Conservation (phyloP, 2,113 vertebrate genomes). For the Sinocyclocheilus grahami region DNA sequence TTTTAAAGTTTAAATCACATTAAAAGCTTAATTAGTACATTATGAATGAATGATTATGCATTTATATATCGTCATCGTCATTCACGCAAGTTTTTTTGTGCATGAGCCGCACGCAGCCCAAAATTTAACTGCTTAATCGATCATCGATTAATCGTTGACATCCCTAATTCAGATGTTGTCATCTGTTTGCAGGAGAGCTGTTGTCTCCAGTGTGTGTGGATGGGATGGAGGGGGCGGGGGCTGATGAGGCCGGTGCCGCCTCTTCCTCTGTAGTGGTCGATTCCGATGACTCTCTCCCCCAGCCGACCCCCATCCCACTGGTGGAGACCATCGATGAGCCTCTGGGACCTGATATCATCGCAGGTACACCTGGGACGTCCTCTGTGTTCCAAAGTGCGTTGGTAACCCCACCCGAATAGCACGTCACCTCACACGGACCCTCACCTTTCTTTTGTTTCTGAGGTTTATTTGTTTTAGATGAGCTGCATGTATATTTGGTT, state of each 20-base stretch:
- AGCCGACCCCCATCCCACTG: slow-evolving; percentile 82
- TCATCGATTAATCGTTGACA: too few relatives aligned
- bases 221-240: slow-evolving; percentile 87
- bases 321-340: slow-evolving; percentile 94
- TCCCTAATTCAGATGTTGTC: not conserved
- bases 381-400: slow-evolving; percentile 76
- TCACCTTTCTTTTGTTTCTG: slow-evolving; percentile 32
- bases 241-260: slow-evolving; percentile 84
- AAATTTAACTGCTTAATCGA: too few relatives aligned
- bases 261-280: slow-evolving; percentile 77
- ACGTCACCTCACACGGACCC: slow-evolving; percentile 24
- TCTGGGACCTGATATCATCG: slow-evolving; percentile 89
- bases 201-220: slow-evolving; percentile 86
- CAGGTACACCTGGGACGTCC: slow-evolving; percentile 78
- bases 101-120: too few relatives aligned
- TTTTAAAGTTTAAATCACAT: too few relatives aligned
- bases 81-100: too few relatives aligned
- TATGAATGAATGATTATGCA: too few relatives aligned
- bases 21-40: too few relatives aligned
- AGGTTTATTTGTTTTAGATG: slow-evolving; percentile 1
- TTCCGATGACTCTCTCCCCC: slow-evolving; percentile 87
- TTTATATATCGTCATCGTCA: too few relatives aligned
- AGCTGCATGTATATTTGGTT: slow-evolving; percentile 46
- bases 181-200: slow-evolving; percentile 82
- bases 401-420: slow-evolving; percentile 55